Conservation (phyloP, 2,888 invertebrate species). For the Augiades crinisus region DNA sequence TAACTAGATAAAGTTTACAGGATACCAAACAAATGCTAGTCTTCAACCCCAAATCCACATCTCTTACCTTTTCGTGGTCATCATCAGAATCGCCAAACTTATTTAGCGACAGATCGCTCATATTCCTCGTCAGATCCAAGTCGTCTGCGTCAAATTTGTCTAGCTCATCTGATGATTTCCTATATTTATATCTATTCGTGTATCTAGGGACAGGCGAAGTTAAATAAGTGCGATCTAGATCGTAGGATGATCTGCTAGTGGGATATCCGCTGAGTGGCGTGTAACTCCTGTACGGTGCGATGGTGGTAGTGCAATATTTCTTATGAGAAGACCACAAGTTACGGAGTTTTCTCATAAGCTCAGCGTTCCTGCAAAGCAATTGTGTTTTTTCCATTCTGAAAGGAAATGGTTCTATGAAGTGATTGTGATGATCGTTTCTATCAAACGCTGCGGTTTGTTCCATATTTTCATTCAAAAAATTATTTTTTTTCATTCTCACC, state of each 20-base stretch:
- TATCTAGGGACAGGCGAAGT: conserved; percentile 53
- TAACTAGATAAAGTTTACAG: too few relatives aligned
- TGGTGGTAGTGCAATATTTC: conserved; percentile 75
- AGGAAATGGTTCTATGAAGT: conserved; percentile 46
- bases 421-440: conserved; percentile 16
- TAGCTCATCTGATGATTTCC: conserved; percentile 42
- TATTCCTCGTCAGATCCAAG: conserved; percentile 49
- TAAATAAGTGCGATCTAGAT: conserved; percentile 70
- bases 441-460: not conserved
- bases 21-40: too few relatives aligned
- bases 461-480: too few relatives aligned
- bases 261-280: conserved; percentile 72
- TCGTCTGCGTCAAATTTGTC: conserved; percentile 32
- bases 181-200: conserved; percentile 63
- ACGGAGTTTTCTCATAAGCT: conserved; percentile 82
- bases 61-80: conserved; percentile 64
- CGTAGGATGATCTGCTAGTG: conserved; percentile 66
- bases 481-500: too few relatives aligned
- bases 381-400: conserved; percentile 83
- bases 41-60: too few relatives aligned
- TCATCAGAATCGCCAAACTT: conserved; percentile 67
- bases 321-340: conserved; percentile 83
- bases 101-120: conserved; percentile 70
- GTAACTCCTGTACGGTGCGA: conserved; percentile 61
- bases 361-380: conserved; percentile 82